Conservation (phyloP, 2,797 vertebrate species). For the Rhincodon typus region DNA sequence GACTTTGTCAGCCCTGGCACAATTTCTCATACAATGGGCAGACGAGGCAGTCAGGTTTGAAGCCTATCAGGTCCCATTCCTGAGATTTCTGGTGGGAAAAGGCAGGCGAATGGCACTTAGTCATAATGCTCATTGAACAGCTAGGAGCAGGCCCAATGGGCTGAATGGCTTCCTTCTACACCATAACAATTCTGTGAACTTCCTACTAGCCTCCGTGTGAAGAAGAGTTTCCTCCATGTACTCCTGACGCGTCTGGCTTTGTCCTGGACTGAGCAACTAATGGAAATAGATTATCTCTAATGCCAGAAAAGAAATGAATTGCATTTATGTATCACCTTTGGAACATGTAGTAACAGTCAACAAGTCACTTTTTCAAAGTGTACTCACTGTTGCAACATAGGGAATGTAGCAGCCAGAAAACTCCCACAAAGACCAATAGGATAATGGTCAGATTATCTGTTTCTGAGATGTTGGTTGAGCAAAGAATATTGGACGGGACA, state of each 20-base stretch:
- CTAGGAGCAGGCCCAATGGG: too few relatives aligned
- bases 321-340: not conserved
- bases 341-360: too few relatives aligned
- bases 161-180: too few relatives aligned
- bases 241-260: not conserved
- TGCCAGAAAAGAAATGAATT: not conserved
- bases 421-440: not conserved
- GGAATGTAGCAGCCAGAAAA: not conserved
- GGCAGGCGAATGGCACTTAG: too few relatives aligned
- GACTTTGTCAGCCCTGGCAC: not conserved
- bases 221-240: too few relatives aligned
- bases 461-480: not conserved
- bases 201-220: not conserved
- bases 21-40: not conserved
- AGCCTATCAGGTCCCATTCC: not conserved
- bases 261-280: not conserved
- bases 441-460: not conserved
- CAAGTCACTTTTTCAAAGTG: not conserved
- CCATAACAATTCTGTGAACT: not conserved
- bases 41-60: not conserved
- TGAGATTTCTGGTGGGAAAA: not conserved
- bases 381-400: not conserved
- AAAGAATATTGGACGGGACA: not conserved
- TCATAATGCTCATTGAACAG: too few relatives aligned
- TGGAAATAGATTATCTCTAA: not conserved